A percentile compares a stretch with the other conserved stretches of the same genome.
Evolutionary conservation across 2,113 vertebrate genomes (phyloP).

Genomic region (Urocitellus parryii): DNA sequence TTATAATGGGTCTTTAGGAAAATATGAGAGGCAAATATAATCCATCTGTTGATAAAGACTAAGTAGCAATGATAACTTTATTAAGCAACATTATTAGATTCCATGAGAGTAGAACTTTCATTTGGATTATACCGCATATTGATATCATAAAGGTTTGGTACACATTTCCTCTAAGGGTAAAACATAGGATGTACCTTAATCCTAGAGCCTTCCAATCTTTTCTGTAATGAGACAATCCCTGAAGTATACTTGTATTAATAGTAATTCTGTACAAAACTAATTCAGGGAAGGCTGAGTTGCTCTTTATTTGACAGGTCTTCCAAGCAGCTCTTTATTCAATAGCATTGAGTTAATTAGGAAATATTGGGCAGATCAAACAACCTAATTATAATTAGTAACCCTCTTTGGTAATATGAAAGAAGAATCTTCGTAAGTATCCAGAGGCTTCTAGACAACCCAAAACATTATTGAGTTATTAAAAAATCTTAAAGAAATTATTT

Average conservation of each 20-base stretch:
- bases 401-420: conserved; percentile 42
- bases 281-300: not conserved
- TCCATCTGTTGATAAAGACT: not conserved
- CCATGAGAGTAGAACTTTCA: not conserved
- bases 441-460: not conserved
- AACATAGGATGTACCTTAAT: not conserved
- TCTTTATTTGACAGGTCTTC: conserved; percentile 46
- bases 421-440: not conserved
- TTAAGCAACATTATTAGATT: not conserved
- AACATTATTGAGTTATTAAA: not conserved
- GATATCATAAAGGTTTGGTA: not conserved
- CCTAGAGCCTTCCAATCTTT: not conserved
- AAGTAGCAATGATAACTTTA: not conserved
- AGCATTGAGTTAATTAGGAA: conserved; percentile 46
- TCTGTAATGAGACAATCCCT: not conserved
- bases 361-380: conserved; percentile 29
- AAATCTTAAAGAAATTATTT: not conserved
- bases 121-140: not conserved
- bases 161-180: not conserved
- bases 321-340: not conserved
- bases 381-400: conserved; percentile 41
- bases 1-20: not conserved
- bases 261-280: conserved; percentile 19
- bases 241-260: conserved; percentile 15
- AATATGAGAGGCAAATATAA: not conserved